A percentile compares a stretch with the other conserved stretches of the same genome.
Evolutionary conservation across 2,113 vertebrate genomes (phyloP).

Genomic region (Burhinus oedicnemus): DNA sequence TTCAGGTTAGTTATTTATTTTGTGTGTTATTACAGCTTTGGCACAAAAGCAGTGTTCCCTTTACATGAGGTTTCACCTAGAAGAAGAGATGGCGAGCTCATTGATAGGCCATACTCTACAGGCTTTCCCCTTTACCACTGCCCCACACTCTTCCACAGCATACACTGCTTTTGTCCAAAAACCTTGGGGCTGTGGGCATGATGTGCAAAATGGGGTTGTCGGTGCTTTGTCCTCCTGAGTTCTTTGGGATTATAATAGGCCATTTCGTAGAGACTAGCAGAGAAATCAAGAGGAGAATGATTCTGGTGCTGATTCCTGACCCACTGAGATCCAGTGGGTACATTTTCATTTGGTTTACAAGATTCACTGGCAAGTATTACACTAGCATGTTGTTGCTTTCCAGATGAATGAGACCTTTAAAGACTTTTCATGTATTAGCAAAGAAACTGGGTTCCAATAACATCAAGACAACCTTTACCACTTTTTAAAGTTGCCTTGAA

Average conservation of each 20-base stretch:
- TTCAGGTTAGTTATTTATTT: background rate
- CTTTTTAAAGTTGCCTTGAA: background rate
- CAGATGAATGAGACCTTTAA: background rate
- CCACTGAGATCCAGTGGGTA: background rate
- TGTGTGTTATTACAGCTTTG: background rate
- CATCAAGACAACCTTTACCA: background rate
- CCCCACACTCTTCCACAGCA: background rate
- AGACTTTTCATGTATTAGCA: background rate
- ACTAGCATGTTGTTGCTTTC: background rate
- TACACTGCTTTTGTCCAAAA: background rate
- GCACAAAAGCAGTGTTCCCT: background rate
- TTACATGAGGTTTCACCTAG: background rate
- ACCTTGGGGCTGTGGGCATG: fast-evolving
- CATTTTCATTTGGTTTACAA: background rate
- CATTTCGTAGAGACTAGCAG: background rate
- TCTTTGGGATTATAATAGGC: background rate
- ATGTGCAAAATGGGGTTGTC: background rate
- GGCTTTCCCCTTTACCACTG: background rate
- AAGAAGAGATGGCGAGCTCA: background rate
- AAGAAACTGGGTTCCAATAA: background rate
- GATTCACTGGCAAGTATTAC: background rate
- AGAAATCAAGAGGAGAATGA: background rate
- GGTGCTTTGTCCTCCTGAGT: background rate
- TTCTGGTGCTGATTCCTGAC: background rate
- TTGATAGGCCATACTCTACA: background rate